phyloP scores from a whole-genome alignment of 1,140 invertebrate genomes.

The Drosophila ogumai region DNA sequence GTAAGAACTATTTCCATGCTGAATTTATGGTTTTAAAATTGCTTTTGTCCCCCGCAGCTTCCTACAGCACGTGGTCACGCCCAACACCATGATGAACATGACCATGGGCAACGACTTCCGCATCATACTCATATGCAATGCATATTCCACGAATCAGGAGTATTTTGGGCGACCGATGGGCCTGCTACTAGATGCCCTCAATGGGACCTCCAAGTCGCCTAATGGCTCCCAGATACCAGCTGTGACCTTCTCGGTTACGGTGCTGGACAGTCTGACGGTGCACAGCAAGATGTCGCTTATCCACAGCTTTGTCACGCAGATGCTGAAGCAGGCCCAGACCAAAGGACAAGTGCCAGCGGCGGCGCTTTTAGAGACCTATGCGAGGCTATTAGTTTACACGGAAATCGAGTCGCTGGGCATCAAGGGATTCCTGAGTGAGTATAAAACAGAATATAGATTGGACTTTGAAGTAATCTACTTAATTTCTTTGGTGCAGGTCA shows the following conservation, averaged over 20 bases:
- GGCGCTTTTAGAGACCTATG: constrained; percentile 97
- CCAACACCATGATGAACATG: constrained; percentile 88
- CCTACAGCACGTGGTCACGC: constrained; percentile 92
- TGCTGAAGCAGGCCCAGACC: constrained; percentile 86
- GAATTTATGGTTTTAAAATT: background rate
- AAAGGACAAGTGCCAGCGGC: constrained; percentile 94
- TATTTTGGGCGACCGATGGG: constrained; percentile 94
- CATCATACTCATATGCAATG: constrained; percentile 96
- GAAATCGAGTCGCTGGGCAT: constrained; percentile 99
- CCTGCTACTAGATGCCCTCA: constrained; percentile 94
- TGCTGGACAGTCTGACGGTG: constrained; percentile 97
- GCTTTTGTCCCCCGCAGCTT: constrained; percentile 86
- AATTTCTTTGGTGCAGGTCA: constrained; percentile 87
- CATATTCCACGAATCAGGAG: constrained; percentile 95
- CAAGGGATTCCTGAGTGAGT: constrained; percentile 97
- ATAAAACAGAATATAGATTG: background rate
- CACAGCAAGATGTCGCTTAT: constrained; percentile 99
- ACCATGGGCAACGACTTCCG: constrained; percentile 93
- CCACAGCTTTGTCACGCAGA: constrained; percentile 87
- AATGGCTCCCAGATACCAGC: constrained; percentile 86
- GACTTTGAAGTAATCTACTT: background rate
- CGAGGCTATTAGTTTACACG: constrained; percentile 95
- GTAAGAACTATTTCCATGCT: constrained; percentile 84
- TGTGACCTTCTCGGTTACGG: constrained; percentile 95
- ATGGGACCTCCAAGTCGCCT: constrained; percentile 90